A percentile compares a stretch with the other conserved stretches of the same genome.
phyloP scores from a whole-genome alignment of 2,888 invertebrate species.

The Noctua janthina region DNA sequence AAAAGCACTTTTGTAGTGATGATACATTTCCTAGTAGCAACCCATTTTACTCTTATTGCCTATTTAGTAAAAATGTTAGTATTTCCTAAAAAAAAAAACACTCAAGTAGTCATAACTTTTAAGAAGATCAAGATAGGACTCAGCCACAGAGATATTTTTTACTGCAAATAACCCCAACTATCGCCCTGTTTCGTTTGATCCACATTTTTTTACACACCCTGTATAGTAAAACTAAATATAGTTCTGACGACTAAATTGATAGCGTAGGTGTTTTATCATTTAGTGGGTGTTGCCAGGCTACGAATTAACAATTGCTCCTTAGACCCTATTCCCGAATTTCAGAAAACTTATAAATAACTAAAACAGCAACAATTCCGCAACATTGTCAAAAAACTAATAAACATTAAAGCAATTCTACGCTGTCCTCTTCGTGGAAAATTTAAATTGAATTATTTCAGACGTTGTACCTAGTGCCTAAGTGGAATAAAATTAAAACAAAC shows the following conservation, averaged over 20 bases:
- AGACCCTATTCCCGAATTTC: neutral
- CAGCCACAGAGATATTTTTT: no score
- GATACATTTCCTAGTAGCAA: no score
- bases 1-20: no score
- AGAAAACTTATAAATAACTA: constrained; percentile 3
- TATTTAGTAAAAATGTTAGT: no score
- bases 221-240: neutral
- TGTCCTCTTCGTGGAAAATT: constrained; percentile 46
- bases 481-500: constrained; percentile 68
- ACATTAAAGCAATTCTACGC: constrained; percentile 36
- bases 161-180: no score
- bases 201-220: no score
- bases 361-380: neutral
- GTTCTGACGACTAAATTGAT: neutral
- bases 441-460: constrained; percentile 59
- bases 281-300: neutral
- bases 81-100: no score
- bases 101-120: no score
- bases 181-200: no score
- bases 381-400: constrained; percentile 33
- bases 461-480: constrained; percentile 48
- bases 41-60: no score
- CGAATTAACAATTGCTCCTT: neutral
- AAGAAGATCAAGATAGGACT: no score
- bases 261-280: neutral